Conservation (phyloP, 2,797 vertebrate genomes). For the Mormyrus hasselquistii region DNA sequence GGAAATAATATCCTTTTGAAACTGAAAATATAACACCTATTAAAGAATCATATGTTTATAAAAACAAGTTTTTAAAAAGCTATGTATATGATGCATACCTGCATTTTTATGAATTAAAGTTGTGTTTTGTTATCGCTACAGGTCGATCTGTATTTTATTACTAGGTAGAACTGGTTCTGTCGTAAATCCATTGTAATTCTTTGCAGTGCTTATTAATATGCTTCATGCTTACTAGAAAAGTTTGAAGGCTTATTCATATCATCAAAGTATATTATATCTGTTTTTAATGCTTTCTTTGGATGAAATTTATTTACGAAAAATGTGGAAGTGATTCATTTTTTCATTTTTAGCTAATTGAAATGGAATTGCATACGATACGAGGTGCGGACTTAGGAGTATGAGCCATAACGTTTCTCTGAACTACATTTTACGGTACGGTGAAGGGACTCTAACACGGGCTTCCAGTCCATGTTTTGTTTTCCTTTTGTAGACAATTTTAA, state of each 20-base stretch:
- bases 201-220: neutral
- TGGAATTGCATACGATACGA: neutral
- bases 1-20: neutral
- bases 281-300: neutral
- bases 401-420: neutral
- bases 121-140: neutral
- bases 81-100: neutral
- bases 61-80: neutral
- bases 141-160: neutral
- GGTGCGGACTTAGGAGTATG: neutral
- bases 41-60: neutral
- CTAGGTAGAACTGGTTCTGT: neutral
- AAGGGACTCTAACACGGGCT: neutral
- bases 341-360: neutral
- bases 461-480: neutral
- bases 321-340: neutral
- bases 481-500: slow-evolving; percentile 5
- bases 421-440: neutral
- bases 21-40: neutral
- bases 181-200: neutral
- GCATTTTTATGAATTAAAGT: neutral
- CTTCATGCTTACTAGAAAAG: neutral
- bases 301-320: neutral
- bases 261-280: neutral
- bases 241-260: neutral